phyloP scores from a whole-genome alignment of 2,797 vertebrate genomes.

The Eurystomus glaucurus region DNA sequence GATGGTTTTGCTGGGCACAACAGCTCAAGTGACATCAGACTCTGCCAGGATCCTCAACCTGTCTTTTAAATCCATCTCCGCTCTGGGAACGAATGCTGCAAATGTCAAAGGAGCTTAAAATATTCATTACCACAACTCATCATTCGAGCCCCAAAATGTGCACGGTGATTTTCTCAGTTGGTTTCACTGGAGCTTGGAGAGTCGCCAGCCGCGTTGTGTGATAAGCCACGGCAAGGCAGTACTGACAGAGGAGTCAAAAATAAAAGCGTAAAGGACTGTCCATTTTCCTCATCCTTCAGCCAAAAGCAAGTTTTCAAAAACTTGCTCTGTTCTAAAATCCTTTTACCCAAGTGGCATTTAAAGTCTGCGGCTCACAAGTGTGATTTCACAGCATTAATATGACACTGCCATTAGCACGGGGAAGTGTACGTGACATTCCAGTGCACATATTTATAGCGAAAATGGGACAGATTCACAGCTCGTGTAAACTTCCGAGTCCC shows the following conservation, averaged over 20 bases:
- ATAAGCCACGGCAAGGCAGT: conserved; percentile 4
- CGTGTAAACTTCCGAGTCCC: rapidly evolving
- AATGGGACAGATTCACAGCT: not conserved
- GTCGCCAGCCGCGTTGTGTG: not conserved
- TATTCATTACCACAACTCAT: conserved; percentile 52
- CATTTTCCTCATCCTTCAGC: not conserved
- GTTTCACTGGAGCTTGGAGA: not conserved
- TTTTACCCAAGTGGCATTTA: not conserved
- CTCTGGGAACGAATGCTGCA: not conserved
- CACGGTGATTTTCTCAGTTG: conserved; percentile 30
- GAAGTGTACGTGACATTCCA: not conserved
- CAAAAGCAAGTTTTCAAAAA: not conserved
- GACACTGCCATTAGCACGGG: not conserved
- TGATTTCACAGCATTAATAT: conserved; percentile 28
- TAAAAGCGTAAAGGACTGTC: not conserved
- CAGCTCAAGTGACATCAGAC: not conserved
- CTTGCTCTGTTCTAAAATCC: not conserved
- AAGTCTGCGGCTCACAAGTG: not conserved
- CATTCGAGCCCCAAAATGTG: not conserved
- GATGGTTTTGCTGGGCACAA: not conserved
- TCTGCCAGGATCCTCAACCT: not conserved
- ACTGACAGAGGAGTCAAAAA: conserved; percentile 4
- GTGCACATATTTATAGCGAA: not conserved
- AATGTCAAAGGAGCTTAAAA: conserved; percentile 58
- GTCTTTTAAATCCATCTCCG: conserved; percentile 13